These are phyloP conservation scores for Corynorhinus townsendii DNA, from an alignment of 2,113 vertebrate species.

Conservation along the genomic window DNA sequence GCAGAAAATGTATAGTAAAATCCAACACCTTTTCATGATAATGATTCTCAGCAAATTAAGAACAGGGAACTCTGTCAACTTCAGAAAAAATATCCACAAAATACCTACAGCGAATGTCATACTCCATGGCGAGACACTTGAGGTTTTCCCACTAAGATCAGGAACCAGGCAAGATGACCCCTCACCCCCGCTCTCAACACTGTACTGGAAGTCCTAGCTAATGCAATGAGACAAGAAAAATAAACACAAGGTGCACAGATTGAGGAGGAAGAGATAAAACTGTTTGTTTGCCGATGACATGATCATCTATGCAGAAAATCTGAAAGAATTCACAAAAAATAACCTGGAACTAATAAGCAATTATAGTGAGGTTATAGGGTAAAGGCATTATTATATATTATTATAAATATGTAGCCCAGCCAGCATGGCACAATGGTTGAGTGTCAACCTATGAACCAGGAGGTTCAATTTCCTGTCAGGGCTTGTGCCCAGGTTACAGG, in stretches of 20 bases:
- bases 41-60: not conserved
- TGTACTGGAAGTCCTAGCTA: fast-evolving
- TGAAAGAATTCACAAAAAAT: not conserved
- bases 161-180: not conserved
- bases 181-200: not conserved
- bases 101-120: fast-evolving
- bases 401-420: not conserved
- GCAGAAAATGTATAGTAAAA: not conserved
- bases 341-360: not conserved
- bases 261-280: not conserved
- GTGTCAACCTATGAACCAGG: no score
- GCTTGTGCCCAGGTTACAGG: no score
- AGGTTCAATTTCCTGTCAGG: no score
- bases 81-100: not conserved
- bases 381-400: fast-evolving
- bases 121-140: fast-evolving
- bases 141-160: not conserved
- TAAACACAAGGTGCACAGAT: not conserved
- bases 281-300: not conserved
- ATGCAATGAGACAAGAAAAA: not conserved
- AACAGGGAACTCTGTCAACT: not conserved
- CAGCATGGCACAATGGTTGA: no score
- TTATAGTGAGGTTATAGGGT: fast-evolving
- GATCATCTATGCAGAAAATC: no score
- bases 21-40: no score